phyloP scores from a whole-genome alignment of 2,797 vertebrate species.

The Spatula clypeata region DNA sequence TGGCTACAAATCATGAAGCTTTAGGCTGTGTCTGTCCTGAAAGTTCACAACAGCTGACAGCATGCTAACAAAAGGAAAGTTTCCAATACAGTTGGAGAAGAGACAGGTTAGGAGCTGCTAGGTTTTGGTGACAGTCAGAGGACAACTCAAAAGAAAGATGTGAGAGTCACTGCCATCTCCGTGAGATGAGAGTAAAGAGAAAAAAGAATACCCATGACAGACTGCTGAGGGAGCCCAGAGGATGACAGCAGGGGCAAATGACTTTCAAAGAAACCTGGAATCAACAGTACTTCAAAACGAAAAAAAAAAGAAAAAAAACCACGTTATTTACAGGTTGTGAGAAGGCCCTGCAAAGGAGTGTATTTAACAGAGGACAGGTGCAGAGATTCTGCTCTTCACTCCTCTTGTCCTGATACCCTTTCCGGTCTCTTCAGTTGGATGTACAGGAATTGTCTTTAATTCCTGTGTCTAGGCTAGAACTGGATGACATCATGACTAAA shows the following conservation, averaged over 20 bases:
- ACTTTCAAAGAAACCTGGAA: not conserved
- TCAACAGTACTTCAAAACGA: not conserved
- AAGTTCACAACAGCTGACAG: not conserved
- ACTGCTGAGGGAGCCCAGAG: not conserved
- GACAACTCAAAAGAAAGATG: not conserved
- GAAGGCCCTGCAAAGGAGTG: not conserved
- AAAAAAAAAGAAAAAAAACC: too few relatives aligned
- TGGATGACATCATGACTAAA: not conserved
- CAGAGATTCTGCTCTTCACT: not conserved
- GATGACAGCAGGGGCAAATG: not conserved
- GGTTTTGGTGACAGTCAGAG: not conserved
- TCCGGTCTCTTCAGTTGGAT: not conserved
- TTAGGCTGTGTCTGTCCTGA: not conserved
- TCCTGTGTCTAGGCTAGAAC: not conserved
- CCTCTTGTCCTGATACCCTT: not conserved
- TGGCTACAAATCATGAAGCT: not conserved
- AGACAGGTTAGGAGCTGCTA: not conserved
- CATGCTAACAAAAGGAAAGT: not conserved
- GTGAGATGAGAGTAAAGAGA: not conserved
- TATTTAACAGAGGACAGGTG: not conserved
- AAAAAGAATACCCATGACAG: not conserved
- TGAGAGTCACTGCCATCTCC: not conserved
- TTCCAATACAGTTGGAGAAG: not conserved
- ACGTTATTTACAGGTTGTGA: not conserved
- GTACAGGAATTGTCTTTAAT: not conserved